phyloP scores from a whole-genome alignment of 2,888 invertebrate species.

The Phasia obesa region DNA sequence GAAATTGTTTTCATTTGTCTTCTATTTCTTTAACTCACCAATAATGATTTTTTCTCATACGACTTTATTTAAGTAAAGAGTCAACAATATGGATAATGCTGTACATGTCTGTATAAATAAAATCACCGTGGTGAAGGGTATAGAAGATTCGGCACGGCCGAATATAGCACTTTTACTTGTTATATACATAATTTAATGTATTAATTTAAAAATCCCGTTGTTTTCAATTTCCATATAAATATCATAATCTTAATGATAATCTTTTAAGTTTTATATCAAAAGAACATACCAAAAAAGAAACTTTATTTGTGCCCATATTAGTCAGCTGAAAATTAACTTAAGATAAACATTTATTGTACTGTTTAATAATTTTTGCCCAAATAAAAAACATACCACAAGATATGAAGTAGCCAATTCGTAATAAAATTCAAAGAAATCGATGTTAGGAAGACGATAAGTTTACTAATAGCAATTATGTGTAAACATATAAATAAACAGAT shows the following conservation, averaged over 20 bases:
- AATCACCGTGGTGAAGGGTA: too few species aligned
- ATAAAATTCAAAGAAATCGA: conserved; percentile 32
- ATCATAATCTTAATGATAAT: conserved; percentile 30
- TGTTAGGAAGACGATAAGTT: conserved; percentile 10
- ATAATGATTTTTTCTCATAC: too few species aligned
- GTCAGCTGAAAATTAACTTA: conserved; percentile 34
- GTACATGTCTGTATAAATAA: too few species aligned
- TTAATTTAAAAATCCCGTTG: conserved; percentile 39
- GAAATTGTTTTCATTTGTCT: too few species aligned
- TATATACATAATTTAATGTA: conserved; percentile 30
- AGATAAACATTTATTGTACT: conserved; percentile 45
- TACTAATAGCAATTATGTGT: neutral
- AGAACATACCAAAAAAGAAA: conserved; percentile 5
- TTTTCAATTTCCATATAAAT: conserved; percentile 46
- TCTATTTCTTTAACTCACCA: too few species aligned
- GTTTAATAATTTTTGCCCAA: conserved; percentile 45
- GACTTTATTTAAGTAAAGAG: too few species aligned
- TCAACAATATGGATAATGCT: too few species aligned
- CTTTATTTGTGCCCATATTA: conserved; percentile 38
- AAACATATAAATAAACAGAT: neutral
- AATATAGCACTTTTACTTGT: neutral
- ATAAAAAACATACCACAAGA: conserved; percentile 13
- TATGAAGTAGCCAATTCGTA: neutral
- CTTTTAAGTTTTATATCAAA: neutral
- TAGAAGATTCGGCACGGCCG: too few species aligned